These are phyloP conservation scores for Myanophis thanlyinensis DNA, from an alignment of 2,113 vertebrate species.

Conservation along the genomic window DNA sequence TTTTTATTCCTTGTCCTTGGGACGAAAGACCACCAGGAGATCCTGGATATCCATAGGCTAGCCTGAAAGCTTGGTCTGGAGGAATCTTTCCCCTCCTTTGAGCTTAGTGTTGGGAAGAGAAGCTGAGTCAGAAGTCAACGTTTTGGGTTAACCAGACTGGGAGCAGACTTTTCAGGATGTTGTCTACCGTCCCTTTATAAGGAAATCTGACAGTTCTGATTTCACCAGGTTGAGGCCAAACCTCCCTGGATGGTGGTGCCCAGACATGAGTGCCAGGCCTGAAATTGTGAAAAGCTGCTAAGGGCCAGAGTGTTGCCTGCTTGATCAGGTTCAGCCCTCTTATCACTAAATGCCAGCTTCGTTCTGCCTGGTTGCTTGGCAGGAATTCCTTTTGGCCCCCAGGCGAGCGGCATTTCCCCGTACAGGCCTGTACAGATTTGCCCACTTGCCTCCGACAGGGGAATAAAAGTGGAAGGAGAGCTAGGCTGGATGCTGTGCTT, in stretches of 20 bases:
- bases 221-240: not conserved
- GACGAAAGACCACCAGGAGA: not conserved
- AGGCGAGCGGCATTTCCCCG: not conserved
- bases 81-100: not conserved
- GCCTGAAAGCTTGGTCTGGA: not conserved
- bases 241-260: not conserved
- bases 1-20: not conserved
- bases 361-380: not conserved
- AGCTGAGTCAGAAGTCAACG: not conserved
- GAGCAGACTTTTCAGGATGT: not conserved
- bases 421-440: not conserved
- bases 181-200: not conserved
- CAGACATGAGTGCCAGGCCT: not conserved
- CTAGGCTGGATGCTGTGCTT: accelerated
- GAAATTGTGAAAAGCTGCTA: not conserved
- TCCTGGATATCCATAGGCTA: not conserved
- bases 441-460: not conserved
- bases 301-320: not conserved
- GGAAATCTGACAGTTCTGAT: not conserved
- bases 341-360: not conserved
- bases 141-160: not conserved
- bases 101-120: not conserved
- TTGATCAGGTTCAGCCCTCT: not conserved
- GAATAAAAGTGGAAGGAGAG: not conserved
- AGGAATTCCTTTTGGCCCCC: not conserved